phyloP scores from a whole-genome alignment of 2,888 invertebrate genomes.

The Parascotia fuliginaria region DNA sequence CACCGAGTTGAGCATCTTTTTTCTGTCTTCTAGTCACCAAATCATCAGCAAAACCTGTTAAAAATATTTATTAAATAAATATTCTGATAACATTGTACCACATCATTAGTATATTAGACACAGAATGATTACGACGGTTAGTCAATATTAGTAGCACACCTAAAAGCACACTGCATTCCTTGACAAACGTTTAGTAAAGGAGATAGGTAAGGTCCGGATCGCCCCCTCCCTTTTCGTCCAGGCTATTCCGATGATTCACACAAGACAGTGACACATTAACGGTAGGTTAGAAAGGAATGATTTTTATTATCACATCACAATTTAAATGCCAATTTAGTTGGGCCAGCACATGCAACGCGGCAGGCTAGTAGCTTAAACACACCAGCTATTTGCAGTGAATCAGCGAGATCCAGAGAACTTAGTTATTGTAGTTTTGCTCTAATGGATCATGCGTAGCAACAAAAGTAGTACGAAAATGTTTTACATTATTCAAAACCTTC shows the following conservation, averaged over 20 bases:
- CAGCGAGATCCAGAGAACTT: not conserved
- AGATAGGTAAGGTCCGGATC: conserved; percentile 57
- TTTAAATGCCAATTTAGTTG: not conserved
- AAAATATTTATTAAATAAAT: conserved; percentile 29
- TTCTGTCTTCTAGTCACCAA: conserved; percentile 82
- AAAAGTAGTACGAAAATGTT: not conserved
- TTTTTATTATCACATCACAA: not conserved
- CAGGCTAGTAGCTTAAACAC: conserved; percentile 10
- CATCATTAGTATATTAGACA: conserved; percentile 65
- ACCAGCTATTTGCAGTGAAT: conserved; percentile 7
- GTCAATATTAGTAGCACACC: conserved; percentile 78
- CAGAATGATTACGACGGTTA: conserved; percentile 60
- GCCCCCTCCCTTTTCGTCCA: conserved; percentile 50
- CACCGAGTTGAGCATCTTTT: conserved; percentile 83
- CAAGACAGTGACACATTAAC: not conserved
- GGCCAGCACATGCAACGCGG: conserved; percentile 11
- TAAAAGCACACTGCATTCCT: conserved; percentile 79
- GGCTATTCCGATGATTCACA: not conserved
- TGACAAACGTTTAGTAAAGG: conserved; percentile 59
- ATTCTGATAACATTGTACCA: conserved; percentile 8
- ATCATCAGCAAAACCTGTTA: conserved; percentile 83
- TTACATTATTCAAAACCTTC: too few species aligned
- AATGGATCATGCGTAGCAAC: not conserved
- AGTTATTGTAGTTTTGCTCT: not conserved
- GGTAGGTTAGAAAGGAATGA: not conserved